Evolutionary conservation across 2,113 vertebrate species (phyloP).

Genomic region (Atherinomorus stipes): DNA sequence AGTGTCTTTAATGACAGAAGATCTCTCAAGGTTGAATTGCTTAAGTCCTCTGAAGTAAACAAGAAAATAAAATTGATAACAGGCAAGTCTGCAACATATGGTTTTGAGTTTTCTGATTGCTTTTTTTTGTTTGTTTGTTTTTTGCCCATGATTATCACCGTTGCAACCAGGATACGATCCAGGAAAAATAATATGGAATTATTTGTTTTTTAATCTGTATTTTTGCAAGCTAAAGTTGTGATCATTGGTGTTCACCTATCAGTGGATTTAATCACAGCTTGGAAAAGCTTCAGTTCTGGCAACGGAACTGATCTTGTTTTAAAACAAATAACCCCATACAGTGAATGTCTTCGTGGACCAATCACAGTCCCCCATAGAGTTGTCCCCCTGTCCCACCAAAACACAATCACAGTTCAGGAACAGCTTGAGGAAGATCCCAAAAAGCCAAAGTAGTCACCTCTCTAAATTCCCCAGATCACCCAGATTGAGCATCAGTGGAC

Average conservation of each 20-base stretch:
- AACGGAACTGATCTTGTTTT: not conserved
- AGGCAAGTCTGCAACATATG: not conserved
- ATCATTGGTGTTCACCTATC: too few relatives aligned
- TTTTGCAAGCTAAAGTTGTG: too few relatives aligned
- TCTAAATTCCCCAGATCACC: not conserved
- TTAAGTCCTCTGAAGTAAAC: slow-evolving; percentile 45
- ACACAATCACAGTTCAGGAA: not conserved
- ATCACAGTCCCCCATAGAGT: not conserved
- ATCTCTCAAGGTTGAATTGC: slow-evolving; percentile 62
- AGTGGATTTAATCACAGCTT: too few relatives aligned
- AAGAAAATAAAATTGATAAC: slow-evolving; percentile 37
- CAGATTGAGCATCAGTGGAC: not conserved
- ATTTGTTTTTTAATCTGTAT: too few relatives aligned
- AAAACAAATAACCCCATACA: not conserved
- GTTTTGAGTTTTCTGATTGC: too few relatives aligned
- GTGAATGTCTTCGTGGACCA: not conserved
- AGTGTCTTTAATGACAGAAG: slow-evolving; percentile 23
- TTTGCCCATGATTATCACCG: not conserved
- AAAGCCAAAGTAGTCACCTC: not conserved
- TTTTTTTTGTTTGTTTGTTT: not conserved
- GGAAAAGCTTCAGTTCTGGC: not conserved
- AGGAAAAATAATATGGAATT: not conserved
- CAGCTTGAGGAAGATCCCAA: not conserved
- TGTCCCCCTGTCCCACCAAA: not conserved
- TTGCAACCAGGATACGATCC: not conserved